phyloP scores from a whole-genome alignment of 2,797 vertebrate species.

The Sebastiscus tertius region DNA sequence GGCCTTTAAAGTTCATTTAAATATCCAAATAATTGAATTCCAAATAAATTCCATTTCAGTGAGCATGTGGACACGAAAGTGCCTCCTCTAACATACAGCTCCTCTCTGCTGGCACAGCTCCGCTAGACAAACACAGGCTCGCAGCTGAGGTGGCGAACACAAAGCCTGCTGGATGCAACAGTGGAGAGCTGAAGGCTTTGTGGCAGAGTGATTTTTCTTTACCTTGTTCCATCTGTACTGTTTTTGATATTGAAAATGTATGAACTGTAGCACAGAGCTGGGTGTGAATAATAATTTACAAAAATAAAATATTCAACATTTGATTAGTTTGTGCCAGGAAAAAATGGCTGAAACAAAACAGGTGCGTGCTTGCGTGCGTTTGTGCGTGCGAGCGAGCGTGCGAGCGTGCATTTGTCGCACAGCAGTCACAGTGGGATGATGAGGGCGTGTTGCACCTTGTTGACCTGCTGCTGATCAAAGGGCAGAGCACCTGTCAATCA shows the following conservation, averaged over 20 bases:
- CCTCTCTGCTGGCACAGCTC: constrained; percentile 19
- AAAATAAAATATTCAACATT: neutral
- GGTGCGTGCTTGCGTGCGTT: neutral
- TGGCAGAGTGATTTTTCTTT: constrained; percentile 30
- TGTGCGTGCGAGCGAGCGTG: neutral
- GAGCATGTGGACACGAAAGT: neutral
- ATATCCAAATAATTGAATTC: neutral
- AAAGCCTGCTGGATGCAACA: constrained; percentile 40
- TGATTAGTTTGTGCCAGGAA: neutral
- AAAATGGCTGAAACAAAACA: neutral
- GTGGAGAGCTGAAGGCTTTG: constrained; percentile 35
- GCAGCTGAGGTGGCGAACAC: constrained; percentile 48
- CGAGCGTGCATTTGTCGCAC: neutral
- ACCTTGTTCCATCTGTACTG: neutral
- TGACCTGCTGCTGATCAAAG: constrained; percentile 38
- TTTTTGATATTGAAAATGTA: constrained; percentile 31
- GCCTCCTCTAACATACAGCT: neutral
- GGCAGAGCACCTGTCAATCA: constrained; percentile 24
- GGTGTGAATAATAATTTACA: neutral
- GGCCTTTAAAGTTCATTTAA: neutral
- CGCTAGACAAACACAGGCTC: constrained; percentile 27
- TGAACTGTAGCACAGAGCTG: constrained; percentile 7
- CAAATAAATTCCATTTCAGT: neutral
- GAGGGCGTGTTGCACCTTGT: neutral
- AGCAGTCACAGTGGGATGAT: neutral